phyloP scores from a whole-genome alignment of 2,888 invertebrate genomes.

The Saturnia pavonia region DNA sequence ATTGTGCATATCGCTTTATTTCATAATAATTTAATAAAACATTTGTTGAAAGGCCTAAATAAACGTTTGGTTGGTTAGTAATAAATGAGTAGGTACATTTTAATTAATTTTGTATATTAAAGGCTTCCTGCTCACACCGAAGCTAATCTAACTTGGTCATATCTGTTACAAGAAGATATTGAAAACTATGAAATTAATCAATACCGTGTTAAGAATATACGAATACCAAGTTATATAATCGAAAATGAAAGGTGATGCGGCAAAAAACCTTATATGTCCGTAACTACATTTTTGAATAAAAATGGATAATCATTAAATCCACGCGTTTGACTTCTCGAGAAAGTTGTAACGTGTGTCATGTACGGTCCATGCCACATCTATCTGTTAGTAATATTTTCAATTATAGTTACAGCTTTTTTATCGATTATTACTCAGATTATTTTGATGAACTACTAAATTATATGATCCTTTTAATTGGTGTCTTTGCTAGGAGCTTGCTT shows the following conservation, averaged over 20 bases:
- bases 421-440: neutral
- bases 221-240: neutral
- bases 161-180: neutral
- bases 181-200: neutral
- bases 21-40: no score
- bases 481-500: neutral
- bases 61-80: neutral
- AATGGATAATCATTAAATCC: slow-evolving; percentile 5
- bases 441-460: neutral
- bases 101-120: neutral
- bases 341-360: neutral
- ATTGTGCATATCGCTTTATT: no score
- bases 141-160: neutral
- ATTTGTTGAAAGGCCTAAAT: no score
- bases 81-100: neutral
- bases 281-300: slow-evolving; percentile 11
- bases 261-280: slow-evolving; percentile 8
- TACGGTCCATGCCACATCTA: slow-evolving; percentile 3
- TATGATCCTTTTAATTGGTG: neutral
- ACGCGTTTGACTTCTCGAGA: neutral
- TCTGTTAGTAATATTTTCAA: slow-evolving; percentile 7
- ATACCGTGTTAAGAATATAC: neutral
- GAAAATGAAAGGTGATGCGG: neutral
- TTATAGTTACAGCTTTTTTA: neutral
- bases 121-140: neutral